Evolutionary conservation across 2,797 vertebrate genomes (phyloP).

Genomic region (Coregonus sp.): DNA sequence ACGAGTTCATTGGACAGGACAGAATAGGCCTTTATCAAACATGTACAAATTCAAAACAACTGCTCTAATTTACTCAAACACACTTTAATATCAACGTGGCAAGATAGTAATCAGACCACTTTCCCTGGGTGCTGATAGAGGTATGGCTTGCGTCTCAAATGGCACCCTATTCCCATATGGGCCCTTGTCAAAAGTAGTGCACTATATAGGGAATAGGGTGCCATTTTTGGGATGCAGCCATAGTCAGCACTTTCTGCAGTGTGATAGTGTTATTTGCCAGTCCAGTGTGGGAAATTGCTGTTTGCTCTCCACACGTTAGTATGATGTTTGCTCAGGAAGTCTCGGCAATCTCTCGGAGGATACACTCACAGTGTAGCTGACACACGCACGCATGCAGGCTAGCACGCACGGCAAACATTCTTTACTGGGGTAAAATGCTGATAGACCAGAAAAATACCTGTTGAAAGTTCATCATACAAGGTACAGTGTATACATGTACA

Average conservation of each 20-base stretch:
- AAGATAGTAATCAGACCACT: background rate
- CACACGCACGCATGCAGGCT: no score
- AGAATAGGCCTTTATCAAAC: background rate
- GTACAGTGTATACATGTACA: background rate
- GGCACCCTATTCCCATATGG: no score
- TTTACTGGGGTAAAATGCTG: no score
- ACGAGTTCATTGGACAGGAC: background rate
- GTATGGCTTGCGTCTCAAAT: background rate
- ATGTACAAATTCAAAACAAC: background rate
- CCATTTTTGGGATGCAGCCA: no score
- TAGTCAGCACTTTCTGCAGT: background rate
- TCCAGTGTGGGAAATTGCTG: background rate
- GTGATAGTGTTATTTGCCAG: background rate
- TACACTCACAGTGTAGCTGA: no score
- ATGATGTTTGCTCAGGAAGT: conserved; percentile 19
- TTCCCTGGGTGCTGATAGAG: background rate
- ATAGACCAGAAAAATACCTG: no score
- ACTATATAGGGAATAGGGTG: no score
- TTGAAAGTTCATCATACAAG: no score
- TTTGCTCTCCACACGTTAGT: conserved; percentile 20
- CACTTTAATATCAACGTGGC: background rate
- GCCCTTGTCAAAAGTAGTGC: no score
- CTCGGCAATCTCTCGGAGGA: no score
- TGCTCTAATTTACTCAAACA: background rate
- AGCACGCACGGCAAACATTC: no score